phyloP scores from a whole-genome alignment of 2,113 vertebrate species.

The Prietella phreatophila region DNA sequence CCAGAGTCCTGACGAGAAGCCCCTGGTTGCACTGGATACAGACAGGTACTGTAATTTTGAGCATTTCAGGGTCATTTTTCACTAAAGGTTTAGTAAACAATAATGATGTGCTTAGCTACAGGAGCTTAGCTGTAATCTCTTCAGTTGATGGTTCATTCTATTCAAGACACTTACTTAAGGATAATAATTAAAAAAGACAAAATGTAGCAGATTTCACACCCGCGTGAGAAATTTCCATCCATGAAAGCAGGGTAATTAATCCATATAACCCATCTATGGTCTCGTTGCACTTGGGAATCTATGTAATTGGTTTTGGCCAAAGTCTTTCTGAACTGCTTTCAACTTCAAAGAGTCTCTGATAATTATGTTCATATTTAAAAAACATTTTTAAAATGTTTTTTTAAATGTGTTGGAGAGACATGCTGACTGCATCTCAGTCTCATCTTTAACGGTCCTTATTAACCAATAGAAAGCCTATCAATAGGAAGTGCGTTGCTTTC shows the following conservation, averaged over 20 bases:
- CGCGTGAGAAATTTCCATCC: constrained; percentile 13
- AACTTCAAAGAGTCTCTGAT: neutral
- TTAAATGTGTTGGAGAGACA: neutral
- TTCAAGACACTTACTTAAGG: neutral
- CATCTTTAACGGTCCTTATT: neutral
- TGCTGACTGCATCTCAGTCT: neutral
- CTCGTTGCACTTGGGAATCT: neutral
- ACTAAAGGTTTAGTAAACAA: neutral
- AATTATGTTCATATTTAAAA: constrained; percentile 1
- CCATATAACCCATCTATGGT: neutral
- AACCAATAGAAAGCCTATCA: neutral
- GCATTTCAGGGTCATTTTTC: neutral
- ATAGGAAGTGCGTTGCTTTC: neutral
- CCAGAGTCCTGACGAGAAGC: constrained; percentile 97
- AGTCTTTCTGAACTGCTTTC: neutral
- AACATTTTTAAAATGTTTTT: neutral
- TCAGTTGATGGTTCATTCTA: neutral
- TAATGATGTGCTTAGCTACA: neutral
- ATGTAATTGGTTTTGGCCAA: neutral
- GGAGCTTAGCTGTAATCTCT: neutral
- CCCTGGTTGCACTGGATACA: constrained; percentile 94
- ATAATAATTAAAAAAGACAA: neutral
- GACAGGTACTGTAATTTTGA: constrained; percentile 81
- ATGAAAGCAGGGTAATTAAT: constrained; percentile 8
- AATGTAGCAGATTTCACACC: neutral